Percentiles rank a stretch among this genome's conserved stretches.
phyloP scores from a whole-genome alignment of 2,888 invertebrate genomes.

The Drosophila vallismaia region DNA sequence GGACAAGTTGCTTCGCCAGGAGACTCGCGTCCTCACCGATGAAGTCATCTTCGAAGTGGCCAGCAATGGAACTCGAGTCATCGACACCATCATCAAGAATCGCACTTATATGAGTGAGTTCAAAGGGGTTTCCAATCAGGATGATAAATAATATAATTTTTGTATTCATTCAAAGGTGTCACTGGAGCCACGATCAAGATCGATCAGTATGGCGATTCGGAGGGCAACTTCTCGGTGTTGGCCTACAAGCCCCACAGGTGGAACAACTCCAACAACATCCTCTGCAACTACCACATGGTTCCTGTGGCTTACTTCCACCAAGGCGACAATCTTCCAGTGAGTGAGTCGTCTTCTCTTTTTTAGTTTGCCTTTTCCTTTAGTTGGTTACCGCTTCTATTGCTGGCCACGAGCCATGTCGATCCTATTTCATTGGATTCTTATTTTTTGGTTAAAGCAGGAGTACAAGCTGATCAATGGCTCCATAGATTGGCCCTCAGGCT shows the following conservation, averaged over 20 bases:
- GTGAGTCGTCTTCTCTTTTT: conserved; percentile 86
- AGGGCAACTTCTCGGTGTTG: conserved; percentile 98
- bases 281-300: conserved; percentile 91
- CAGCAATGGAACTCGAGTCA: conserved; percentile 93
- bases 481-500: conserved; percentile 90
- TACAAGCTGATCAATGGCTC: conserved; percentile 88
- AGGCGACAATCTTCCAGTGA: conserved; percentile 90
- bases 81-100: conserved; percentile 93
- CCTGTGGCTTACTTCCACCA: conserved; percentile 93
- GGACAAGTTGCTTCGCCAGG: conserved; percentile 88
- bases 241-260: conserved; percentile 88
- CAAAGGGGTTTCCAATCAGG: neutral
- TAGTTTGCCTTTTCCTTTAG: conserved; percentile 52
- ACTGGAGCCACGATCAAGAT: conserved; percentile 96
- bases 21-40: conserved; percentile 86
- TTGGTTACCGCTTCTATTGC: conserved; percentile 36
- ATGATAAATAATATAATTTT: neutral
- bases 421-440: conserved; percentile 4
- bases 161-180: conserved; percentile 88
- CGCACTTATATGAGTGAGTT: conserved; percentile 94
- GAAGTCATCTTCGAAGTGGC: conserved; percentile 88
- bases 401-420: neutral
- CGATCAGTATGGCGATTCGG: conserved; percentile 96
- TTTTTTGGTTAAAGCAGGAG: conserved; percentile 85
- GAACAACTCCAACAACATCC: conserved; percentile 84